phyloP scores from a whole-genome alignment of 2,797 vertebrate species.

The Lithobates sylvaticus region DNA sequence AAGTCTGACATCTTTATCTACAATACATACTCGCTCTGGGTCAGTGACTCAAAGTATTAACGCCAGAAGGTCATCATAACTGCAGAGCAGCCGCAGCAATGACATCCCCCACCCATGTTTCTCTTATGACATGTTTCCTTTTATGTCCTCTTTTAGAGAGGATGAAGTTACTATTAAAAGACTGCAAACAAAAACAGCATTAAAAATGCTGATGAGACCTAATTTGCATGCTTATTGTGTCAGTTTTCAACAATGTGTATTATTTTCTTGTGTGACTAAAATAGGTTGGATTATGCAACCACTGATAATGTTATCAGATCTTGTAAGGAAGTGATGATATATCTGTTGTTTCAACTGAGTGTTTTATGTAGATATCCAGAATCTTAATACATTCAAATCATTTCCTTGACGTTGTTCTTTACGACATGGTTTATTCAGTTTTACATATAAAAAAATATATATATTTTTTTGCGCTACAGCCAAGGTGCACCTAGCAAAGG shows the following conservation, averaged over 20 bases:
- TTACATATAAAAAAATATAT: too few species aligned
- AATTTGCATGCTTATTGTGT: background rate
- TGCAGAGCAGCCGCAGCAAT: background rate
- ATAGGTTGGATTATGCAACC: constrained; percentile 4
- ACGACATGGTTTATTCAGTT: background rate
- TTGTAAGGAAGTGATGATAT: background rate
- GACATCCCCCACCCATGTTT: background rate
- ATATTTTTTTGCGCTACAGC: too few species aligned
- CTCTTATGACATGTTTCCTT: background rate
- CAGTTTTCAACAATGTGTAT: background rate
- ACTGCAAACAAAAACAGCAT: background rate
- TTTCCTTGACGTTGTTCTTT: background rate
- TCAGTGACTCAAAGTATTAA: background rate
- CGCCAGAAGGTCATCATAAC: background rate
- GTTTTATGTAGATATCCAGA: background rate
- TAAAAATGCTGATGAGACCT: constrained; percentile 5
- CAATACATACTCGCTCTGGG: background rate
- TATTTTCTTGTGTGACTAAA: constrained; percentile 9
- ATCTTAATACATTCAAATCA: background rate
- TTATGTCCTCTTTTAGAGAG: background rate
- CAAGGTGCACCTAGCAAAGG: too few species aligned
- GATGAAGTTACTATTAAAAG: background rate
- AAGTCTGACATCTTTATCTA: too few species aligned
- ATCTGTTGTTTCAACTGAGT: background rate
- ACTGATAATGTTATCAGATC: background rate